phyloP scores from a whole-genome alignment of 2,113 vertebrate species.

The Xenopus laevis region DNA sequence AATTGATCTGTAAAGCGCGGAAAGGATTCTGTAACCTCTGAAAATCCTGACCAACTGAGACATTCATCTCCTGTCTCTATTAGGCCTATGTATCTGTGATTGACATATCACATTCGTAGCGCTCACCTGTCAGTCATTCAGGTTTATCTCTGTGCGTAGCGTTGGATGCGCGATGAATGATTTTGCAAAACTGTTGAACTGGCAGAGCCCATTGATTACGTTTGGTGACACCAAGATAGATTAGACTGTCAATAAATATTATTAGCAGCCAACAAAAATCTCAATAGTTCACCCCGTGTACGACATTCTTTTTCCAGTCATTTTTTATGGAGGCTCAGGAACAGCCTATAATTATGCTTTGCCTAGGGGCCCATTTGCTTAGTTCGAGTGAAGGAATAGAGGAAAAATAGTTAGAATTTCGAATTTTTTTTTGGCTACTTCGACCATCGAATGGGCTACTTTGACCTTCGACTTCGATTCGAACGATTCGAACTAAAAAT shows the following conservation, averaged over 20 bases:
- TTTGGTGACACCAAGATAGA: slow-evolving; percentile 42
- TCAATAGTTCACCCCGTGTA: slow-evolving; percentile 48
- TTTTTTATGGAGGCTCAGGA: slow-evolving; percentile 44
- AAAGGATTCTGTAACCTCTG: not conserved
- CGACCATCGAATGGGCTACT: no score
- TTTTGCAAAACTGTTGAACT: slow-evolving; percentile 31
- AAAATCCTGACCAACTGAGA: not conserved
- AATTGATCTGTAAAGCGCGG: not conserved
- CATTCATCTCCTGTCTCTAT: not conserved
- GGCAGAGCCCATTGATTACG: slow-evolving; percentile 9
- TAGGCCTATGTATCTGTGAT: not conserved
- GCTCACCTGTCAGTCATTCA: slow-evolving; percentile 6
- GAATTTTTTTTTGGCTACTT: no score
- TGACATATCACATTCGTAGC: slow-evolving; percentile 5
- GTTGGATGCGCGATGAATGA: slow-evolving; percentile 32
- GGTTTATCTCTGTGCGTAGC: slow-evolving; percentile 17
- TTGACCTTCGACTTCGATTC: no score
- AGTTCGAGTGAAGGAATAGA: no score
- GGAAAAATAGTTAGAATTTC: no score
- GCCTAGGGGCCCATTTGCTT: no score
- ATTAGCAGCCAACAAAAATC: slow-evolving; percentile 48
- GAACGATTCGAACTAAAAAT: no score
- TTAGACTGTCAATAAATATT: slow-evolving; percentile 48
- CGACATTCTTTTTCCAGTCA: slow-evolving; percentile 18
- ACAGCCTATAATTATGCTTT: no score